phyloP scores from a whole-genome alignment of 2,113 vertebrate species.

The Rhinoderma darwinii region DNA sequence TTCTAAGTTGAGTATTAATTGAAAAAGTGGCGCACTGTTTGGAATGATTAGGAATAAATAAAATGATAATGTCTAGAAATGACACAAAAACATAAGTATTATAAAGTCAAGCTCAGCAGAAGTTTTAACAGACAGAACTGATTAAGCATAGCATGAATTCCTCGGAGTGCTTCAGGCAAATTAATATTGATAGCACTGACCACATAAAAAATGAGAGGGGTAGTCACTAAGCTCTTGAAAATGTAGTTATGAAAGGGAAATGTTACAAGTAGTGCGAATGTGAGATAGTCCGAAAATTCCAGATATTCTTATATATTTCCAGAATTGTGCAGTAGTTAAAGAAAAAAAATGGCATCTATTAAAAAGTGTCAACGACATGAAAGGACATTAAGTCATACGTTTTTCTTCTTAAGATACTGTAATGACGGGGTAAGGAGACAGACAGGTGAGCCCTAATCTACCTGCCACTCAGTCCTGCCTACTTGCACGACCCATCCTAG shows the following conservation, averaged over 20 bases:
- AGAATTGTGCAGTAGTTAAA: background rate
- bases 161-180: background rate
- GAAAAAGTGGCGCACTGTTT: background rate
- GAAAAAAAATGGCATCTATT: background rate
- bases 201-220: slow-evolving; percentile 7
- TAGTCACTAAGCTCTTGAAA: slow-evolving; percentile 20
- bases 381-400: background rate
- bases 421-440: too few species aligned
- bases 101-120: background rate
- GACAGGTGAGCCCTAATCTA: too few species aligned
- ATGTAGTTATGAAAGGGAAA: slow-evolving; percentile 5
- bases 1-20: slow-evolving; percentile 14
- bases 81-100: background rate
- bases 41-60: background rate
- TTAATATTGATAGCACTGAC: background rate
- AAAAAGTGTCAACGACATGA: slow-evolving; percentile 9
- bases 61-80: background rate
- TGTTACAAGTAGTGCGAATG: background rate
- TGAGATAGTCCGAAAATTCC: background rate
- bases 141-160: background rate
- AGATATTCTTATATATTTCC: background rate
- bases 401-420: too few species aligned
- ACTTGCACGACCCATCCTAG: too few species aligned
- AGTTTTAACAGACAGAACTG: background rate
- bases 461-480: too few species aligned